Base-by-base conservation (phyloP, 2,888 invertebrate species). In the Dione juno region DNA sequence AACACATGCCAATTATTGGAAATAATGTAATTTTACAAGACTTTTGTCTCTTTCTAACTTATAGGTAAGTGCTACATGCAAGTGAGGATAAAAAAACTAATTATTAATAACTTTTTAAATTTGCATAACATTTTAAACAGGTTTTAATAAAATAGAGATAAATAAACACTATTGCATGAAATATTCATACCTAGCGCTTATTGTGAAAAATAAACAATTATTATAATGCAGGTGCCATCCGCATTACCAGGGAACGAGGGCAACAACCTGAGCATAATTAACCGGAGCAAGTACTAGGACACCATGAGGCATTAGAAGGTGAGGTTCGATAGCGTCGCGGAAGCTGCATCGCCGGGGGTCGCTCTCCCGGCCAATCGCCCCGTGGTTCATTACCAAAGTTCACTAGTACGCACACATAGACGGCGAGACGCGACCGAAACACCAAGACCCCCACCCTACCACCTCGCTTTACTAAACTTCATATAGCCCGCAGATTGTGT, bases 321-420 rank as follows among this genome's bases (percentile, higher is more conserved):
- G 75, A 37, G 63, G 74, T 50, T 70, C 72, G 50, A 65, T 67
- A 75, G 70, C 71, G n/a, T n/a, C n/a, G 73, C 74, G 86, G 85
- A 86, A 86, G 80, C 81, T 81, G 85, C 84, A 86, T 67, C 72
- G 73, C 77, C 76, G 75, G 79, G 77, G 78, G 77, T 76, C 77
- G 81, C 80, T 83, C 48, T 48, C 57, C 83, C 86, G 84, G 88
- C 84, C 88, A 83, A 85, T 85, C 85, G 84, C 86, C 88, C 84
- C 84, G 80, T 81, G 86, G 92, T 92, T 92, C 92, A 92, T 92
- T 92, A 92, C 87, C 92, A 92, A 92, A 92, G 92, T 92, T 92
- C 92, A 92, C 88, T 90, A 88, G 90, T 88, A 88, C 90, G 86
- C 81, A 83, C 88, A 87, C 89, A 89, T 88, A 84, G 78, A 80